phyloP scores from a whole-genome alignment of 1,140 invertebrate genomes.

The Radopholus similis region DNA sequence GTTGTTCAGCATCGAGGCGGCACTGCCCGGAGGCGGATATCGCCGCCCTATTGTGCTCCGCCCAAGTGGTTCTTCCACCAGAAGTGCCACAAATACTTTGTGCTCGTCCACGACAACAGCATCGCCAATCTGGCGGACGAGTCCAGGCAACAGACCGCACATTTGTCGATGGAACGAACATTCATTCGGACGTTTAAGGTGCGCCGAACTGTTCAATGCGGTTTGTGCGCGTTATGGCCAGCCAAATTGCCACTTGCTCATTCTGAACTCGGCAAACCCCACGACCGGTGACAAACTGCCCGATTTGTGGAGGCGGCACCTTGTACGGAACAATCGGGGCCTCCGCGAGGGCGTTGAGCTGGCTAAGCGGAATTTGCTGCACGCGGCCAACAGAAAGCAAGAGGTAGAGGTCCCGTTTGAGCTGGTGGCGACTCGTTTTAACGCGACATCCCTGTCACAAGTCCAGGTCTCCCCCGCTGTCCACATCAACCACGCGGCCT shows the following conservation, averaged over 20 bases:
- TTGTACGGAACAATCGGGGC: slow-evolving; percentile 27
- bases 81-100: slow-evolving; percentile 76
- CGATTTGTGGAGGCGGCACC: slow-evolving; percentile 35
- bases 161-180: not conserved
- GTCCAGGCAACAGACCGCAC: slow-evolving; percentile 63
- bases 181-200: slow-evolving; percentile 32
- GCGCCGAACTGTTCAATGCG: slow-evolving; percentile 21
- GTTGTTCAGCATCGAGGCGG: slow-evolving; percentile 35
- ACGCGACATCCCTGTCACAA: not conserved
- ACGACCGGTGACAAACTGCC: slow-evolving; percentile 28
- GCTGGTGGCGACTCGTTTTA: too few species aligned
- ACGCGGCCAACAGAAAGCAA: not conserved
- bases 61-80: slow-evolving; percentile 81
- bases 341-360: slow-evolving; percentile 33
- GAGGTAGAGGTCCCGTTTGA: not conserved
- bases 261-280: slow-evolving; percentile 37
- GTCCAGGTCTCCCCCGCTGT: not conserved
- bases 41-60: slow-evolving; percentile 36
- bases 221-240: slow-evolving; percentile 31
- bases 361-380: slow-evolving; percentile 27
- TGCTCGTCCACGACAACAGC: slow-evolving; percentile 79
- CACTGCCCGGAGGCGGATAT: slow-evolving; percentile 2
- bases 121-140: slow-evolving; percentile 68
- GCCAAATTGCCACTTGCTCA: slow-evolving; percentile 40
- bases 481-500: not conserved